Conservation (phyloP, 2,113 vertebrate species). For the Anarhynchus alexandrinus region DNA sequence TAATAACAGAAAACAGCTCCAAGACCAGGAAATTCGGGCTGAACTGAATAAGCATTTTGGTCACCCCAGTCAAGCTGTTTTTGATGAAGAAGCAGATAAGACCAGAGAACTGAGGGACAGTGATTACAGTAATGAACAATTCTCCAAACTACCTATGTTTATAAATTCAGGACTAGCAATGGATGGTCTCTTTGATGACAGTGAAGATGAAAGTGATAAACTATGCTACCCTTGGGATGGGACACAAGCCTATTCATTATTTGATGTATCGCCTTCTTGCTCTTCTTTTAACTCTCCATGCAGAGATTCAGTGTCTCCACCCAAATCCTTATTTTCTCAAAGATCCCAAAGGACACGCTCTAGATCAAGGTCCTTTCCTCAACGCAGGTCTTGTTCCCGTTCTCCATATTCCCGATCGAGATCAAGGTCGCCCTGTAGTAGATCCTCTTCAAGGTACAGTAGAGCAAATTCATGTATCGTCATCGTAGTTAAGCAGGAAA, state of each 20-base stretch:
- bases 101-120: conserved; percentile 76
- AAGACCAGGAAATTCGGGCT: conserved; percentile 95
- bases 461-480: conserved; percentile 12
- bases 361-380: conserved; percentile 83
- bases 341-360: conserved; percentile 84
- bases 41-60: conserved; percentile 99
- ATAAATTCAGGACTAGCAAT: conserved; percentile 89
- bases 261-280: conserved; percentile 90
- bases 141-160: conserved; percentile 87
- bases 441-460: conserved; percentile 88
- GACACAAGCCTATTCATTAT: conserved; percentile 89
- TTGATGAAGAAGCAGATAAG: conserved; percentile 79
- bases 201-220: conserved; percentile 89
- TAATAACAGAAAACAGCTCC: conserved; percentile 86
- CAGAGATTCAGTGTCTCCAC: conserved; percentile 90
- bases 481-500: neutral
- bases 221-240: conserved; percentile 93
- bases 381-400: conserved; percentile 84
- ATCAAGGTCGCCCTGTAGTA: conserved; percentile 91
- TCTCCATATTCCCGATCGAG: conserved; percentile 91
- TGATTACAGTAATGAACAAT: conserved; percentile 80
- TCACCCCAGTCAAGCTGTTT: conserved; percentile 87
- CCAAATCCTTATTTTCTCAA: conserved; percentile 88
- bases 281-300: conserved; percentile 94
- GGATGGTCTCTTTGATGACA: conserved; percentile 88